phyloP scores from a whole-genome alignment of 2,888 invertebrate genomes.

The Tanytarsus gracilentus region DNA sequence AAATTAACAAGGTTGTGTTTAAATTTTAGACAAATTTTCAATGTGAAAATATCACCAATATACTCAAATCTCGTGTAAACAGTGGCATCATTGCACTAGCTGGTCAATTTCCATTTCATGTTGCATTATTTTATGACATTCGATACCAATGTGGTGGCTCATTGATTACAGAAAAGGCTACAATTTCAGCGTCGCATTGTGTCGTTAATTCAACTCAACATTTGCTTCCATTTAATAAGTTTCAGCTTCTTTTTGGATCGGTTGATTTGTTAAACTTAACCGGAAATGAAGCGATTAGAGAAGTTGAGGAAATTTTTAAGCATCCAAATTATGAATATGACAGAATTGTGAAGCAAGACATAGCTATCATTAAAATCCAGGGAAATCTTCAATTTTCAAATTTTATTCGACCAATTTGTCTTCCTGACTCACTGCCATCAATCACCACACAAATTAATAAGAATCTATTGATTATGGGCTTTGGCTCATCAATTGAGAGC shows the following conservation, averaged over 20 bases:
- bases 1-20: too few relatives aligned
- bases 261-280: background rate
- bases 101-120: slow-evolving; percentile 23
- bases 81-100: background rate
- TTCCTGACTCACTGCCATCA: background rate
- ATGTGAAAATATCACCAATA: background rate
- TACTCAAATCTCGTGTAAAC: background rate
- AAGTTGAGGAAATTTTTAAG: background rate
- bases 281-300: slow-evolving; percentile 4
- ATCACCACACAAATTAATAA: background rate
- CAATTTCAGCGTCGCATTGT: slow-evolving; percentile 1
- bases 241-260: slow-evolving; percentile 3
- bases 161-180: background rate
- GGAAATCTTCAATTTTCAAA: background rate
- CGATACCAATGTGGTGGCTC: background rate
- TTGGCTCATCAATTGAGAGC: background rate
- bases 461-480: background rate
- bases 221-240: background rate
- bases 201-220: background rate
- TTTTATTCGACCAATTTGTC: slow-evolving; percentile 9
- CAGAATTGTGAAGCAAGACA: background rate
- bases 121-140: background rate
- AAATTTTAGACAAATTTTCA: background rate
- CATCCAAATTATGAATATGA: slow-evolving; percentile 20
- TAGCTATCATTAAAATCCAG: background rate